Evolutionary conservation across 2,888 invertebrate genomes (phyloP).

Genomic region (Campopleginae sp.): DNA sequence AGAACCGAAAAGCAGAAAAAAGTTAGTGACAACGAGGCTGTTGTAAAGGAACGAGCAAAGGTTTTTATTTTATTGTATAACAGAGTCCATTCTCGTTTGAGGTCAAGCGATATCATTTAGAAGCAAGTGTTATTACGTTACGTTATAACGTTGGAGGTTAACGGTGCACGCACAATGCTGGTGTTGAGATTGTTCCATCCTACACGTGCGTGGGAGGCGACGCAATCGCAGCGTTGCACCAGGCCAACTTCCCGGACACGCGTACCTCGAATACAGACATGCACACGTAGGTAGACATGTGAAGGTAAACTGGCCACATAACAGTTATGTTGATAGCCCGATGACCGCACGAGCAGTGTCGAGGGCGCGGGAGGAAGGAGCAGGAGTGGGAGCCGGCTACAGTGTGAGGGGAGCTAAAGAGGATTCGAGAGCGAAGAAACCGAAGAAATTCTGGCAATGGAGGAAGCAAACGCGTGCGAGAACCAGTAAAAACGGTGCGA

Average conservation of each 20-base stretch:
- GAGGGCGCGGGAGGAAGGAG: background rate
- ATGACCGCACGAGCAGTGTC: slow-evolving; percentile 59
- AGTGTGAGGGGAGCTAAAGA: slow-evolving; percentile 18
- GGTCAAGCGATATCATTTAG: slow-evolving; percentile 56
- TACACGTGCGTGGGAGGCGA: slow-evolving; percentile 75
- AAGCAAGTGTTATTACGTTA: slow-evolving; percentile 34
- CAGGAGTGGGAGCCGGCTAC: slow-evolving; percentile 16
- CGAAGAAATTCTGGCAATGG: slow-evolving; percentile 32
- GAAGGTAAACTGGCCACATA: slow-evolving; percentile 43
- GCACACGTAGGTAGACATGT: background rate
- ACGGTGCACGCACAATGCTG: slow-evolving; percentile 68
- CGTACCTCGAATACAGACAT: slow-evolving; percentile 9
- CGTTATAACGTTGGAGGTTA: slow-evolving; percentile 49
- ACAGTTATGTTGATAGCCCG: slow-evolving; percentile 68
- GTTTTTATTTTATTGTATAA: slow-evolving; percentile 14
- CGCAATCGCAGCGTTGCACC: slow-evolving; percentile 39
- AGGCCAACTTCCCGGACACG: slow-evolving; percentile 29
- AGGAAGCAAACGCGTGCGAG: slow-evolving; percentile 20
- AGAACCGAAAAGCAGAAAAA: background rate
- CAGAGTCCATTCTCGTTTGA: slow-evolving; percentile 35
- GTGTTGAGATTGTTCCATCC: slow-evolving; percentile 76
- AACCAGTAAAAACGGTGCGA: slow-evolving; percentile 38
- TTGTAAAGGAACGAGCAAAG: background rate
- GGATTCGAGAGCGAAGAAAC: slow-evolving; percentile 21
- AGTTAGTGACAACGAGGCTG: background rate